Percentiles rank a stretch among this genome's conserved stretches.
Evolutionary conservation across 2,797 vertebrate species (phyloP).

Genomic region (Sternarchorhynchus goeldii): DNA sequence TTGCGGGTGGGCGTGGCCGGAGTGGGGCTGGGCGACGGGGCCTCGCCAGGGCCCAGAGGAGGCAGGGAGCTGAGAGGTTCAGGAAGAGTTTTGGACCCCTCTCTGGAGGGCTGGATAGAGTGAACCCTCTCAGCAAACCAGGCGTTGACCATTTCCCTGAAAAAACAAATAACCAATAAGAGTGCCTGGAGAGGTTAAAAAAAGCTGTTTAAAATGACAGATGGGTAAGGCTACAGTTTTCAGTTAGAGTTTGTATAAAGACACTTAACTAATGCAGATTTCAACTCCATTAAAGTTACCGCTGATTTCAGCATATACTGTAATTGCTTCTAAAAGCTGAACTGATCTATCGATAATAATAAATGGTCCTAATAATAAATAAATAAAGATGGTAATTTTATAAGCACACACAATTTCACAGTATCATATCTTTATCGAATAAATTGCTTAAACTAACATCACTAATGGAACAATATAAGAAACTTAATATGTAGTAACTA

Average conservation of each 20-base stretch:
- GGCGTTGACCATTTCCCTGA: slow-evolving; percentile 97
- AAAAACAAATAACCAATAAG: slow-evolving; percentile 43
- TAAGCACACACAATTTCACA: too few relatives aligned
- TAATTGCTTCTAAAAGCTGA: too few relatives aligned
- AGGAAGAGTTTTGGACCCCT: slow-evolving; percentile 69
- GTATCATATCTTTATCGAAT: too few relatives aligned
- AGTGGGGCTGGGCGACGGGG: slow-evolving; percentile 67
- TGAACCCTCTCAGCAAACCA: slow-evolving; percentile 97
- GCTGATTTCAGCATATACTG: too few relatives aligned
- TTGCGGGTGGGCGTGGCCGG: slow-evolving; percentile 85
- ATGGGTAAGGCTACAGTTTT: background rate
- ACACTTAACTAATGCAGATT: background rate
- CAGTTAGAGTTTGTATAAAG: background rate
- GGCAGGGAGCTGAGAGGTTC: slow-evolving; percentile 58
- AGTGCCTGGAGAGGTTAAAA: background rate
- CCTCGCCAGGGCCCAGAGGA: slow-evolving; percentile 52
- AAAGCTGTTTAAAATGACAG: background rate
- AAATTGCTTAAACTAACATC: too few relatives aligned
- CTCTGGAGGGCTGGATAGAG: slow-evolving; percentile 83
- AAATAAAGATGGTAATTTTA: too few relatives aligned
- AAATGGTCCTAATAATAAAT: too few relatives aligned
- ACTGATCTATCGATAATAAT: too few relatives aligned
- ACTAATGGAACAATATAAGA: too few relatives aligned
- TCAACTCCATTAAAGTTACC: background rate
- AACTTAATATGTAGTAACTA: too few relatives aligned